Evolutionary conservation across 1,140 invertebrate genomes (phyloP), one percentile per base, ranked within the genome.

Genomic region (Gonatopus flavifemur): DNA sequence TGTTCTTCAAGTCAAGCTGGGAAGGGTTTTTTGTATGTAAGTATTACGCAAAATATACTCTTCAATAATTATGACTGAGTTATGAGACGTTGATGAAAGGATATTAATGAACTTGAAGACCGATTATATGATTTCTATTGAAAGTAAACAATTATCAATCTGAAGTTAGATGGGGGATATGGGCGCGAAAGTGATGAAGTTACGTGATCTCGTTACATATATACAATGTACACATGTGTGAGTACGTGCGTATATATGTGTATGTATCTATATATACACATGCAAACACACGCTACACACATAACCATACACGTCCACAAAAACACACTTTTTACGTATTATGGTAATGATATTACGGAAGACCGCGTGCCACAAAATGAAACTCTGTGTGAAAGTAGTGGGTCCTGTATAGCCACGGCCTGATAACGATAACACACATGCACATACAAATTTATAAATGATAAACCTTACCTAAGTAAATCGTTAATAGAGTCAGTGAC

Each of bases 371-470:
- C 76, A 77, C 72, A 55, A 67, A 74, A 62, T 71, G 66, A 74
- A 62, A 69, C 56, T 69, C 59, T n/a, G n/a, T n/a, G n/a, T n/a
- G n/a, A 74, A 64, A 49, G 55, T 76, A 74, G 70, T 59, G 73
- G 73, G 71, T 66, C 73, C 65, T 76, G 74, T 72, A 77, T 74
- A 78, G 76, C 73, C 76, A 78, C 76, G 76, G 73, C 76, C 76
- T 78, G 71, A 71, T 58, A 57, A 65, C 64, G 63, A 61, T 56
- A 62, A 61, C 47, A 52, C n/a, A n/a, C n/a, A n/a, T n/a, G 59
- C 63, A 56, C 55, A 63, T 62, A 62, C 62, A 68, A 54, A 59
- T 67, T 66, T 69, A 70, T 66, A 72, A 69, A 57, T 66, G 66
- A 65, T 64, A 68, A 62, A 55, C 22, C 40, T 59, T 61, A 61